These are phyloP conservation scores for Centrocercus urophasianus DNA, from an alignment of 2,113 vertebrate species.

Conservation along the genomic window DNA sequence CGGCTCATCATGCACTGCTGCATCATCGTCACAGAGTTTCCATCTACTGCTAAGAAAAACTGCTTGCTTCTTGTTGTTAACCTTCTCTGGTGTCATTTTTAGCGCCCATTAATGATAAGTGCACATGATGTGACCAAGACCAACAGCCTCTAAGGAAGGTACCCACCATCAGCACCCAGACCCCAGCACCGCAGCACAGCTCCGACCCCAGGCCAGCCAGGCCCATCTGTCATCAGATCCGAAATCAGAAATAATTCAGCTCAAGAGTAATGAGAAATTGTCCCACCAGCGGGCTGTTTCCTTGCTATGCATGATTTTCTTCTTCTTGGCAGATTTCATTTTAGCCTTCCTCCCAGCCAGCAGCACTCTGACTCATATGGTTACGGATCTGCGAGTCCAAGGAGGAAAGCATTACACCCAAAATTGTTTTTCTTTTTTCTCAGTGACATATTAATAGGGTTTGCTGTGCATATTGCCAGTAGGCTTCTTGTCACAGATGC, in stretches of 20 bases:
- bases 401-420: slow-evolving; percentile 21
- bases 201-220: not conserved
- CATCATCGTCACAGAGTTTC: not conserved
- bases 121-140: not conserved
- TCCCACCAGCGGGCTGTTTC: not conserved
- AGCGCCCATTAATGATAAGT: not conserved
- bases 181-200: not conserved
- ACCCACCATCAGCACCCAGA: not conserved
- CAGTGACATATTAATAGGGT: not conserved
- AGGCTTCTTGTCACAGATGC: not conserved
- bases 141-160: not conserved
- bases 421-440: not conserved
- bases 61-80: not conserved
- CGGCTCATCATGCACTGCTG: fast-evolving
- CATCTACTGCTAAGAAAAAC: not conserved
- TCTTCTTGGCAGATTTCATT: not conserved
- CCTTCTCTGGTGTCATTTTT: not conserved
- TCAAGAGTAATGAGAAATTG: not conserved
- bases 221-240: not conserved
- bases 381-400: not conserved
- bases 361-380: slow-evolving; percentile 32
- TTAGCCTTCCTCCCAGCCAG: slow-evolving; percentile 2
- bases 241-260: not conserved
- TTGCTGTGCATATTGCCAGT: not conserved
- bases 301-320: not conserved